Base-by-base conservation (phyloP, 1,140 invertebrate genomes). In the Euwallacea similis region DNA sequence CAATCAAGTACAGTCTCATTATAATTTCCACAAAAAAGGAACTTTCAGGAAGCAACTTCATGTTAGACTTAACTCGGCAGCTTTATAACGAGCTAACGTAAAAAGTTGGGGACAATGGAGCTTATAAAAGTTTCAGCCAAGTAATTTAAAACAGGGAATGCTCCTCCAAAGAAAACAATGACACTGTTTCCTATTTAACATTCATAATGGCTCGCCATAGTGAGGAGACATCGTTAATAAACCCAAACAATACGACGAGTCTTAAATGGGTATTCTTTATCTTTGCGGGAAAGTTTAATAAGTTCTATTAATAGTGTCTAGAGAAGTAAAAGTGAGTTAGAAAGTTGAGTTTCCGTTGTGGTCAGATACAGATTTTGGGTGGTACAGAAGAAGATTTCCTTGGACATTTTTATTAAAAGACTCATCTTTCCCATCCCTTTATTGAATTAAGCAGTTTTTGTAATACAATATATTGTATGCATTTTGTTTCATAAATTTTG, bases 101-200 rank as follows among this genome's bases (percentile, higher is more conserved):
- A 71, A 71, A 71, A 65, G 50, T 71, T 71, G 8, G 53, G 33
- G 33, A 72, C 70, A 75, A 75, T 75, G 66, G 62, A 71, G 61
- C 73, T 69, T 58, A 73, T 75, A 72, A 75, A 75, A 73, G 63
- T 75, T 75, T 75, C 62, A 73, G 59, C 50, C 66, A 71, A 73
- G 71, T 73, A 75, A 75, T 75, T 75, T 75, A 75, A 75, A 73
- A 70, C 53, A 56, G 66, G 63, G 71, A 70, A 66, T 62, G 63
- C 59, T 61, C 72, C 69, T 62, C 61, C 65, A 75, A 68, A 61
- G 59, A 62, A 75, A 75, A 75, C 73, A 75, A 75, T 73, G 73
- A 75, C 71, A 66, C 66, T 70, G 71, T 73, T 73, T 67, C 65
- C 67, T 69, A 72, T 75, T 75, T 70, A 68, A 72, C 66, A 63